Percentiles rank a stretch among this genome's conserved stretches.
Evolutionary conservation across 1,140 invertebrate species (phyloP).

Genomic region (Myzus persicae): DNA sequence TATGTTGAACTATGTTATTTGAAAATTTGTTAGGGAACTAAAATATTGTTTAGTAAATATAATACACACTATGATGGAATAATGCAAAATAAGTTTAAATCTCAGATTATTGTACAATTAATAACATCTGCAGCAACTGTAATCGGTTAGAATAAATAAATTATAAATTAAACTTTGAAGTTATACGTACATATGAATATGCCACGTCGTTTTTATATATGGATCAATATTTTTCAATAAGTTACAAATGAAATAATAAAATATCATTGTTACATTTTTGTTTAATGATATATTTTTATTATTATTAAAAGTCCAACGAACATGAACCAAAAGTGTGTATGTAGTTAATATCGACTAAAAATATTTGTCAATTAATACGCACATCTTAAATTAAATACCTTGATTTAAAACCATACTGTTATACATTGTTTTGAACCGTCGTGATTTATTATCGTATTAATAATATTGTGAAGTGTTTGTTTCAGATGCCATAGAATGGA

Average conservation of each 20-base stretch:
- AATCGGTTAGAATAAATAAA: not conserved
- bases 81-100: too few relatives aligned
- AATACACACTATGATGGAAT: too few relatives aligned
- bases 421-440: not conserved
- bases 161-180: not conserved
- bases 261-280: not conserved
- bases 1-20: too few relatives aligned
- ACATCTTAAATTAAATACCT: not conserved
- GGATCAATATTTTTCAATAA: not conserved
- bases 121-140: not conserved
- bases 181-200: not conserved
- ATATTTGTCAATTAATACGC: not conserved
- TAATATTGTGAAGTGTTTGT: constrained; percentile 42
- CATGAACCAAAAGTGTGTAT: not conserved
- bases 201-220: not conserved
- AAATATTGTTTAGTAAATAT: too few relatives aligned
- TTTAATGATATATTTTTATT: not conserved
- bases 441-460: not conserved
- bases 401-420: not conserved
- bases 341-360: not conserved
- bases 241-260: not conserved
- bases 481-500: constrained; percentile 63
- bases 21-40: too few relatives aligned
- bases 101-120: not conserved
- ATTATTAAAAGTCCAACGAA: not conserved